Evolutionary conservation across 1,140 invertebrate species (phyloP), one percentile per base, ranked within the genome.

Genomic region (Drosophila erecta): DNA sequence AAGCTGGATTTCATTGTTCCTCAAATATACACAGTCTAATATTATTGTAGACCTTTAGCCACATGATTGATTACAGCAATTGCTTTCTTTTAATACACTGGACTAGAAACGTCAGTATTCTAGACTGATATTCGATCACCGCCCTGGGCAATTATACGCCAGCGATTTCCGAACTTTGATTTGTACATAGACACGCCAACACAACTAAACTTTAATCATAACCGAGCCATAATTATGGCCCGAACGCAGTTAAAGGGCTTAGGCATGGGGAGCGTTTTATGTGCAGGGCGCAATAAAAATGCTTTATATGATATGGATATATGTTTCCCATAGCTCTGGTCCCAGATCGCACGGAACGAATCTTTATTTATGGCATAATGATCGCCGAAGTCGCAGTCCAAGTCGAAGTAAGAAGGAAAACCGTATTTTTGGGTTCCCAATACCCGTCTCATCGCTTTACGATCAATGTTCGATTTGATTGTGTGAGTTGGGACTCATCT

Each of bases 361-460:
- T 89, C 84, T 89, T 89, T 89, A 89, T 89, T 89, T 89, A 89
- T 89, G 84, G 84, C 84, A 90, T 89, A 89, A 89, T 89, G 84
- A 89, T 89, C 80, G 74, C 43, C 56, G 46, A 62, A 43, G 41
- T 51, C 37, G 58, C 51, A 72, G 61, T 83, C 55, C 60, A 75
- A 79, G 75, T 64, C 73, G 56, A 20, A 50, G 47, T 49, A 73
- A 55, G 56, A 49, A 33, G 74, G 49, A 54, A 69, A 77, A 53
- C 37, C 46, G 61, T 74, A 27, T 44, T 65, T 70, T 51, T 46
- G 43, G 67, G 70, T 56, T 56, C 44, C 54, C 44, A 44, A 60
- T 49, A 41, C 41, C 58, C 64, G 77, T 83, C 81, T 64, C 79
- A 86, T 79, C 79, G 84, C 46, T 86, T 86, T 86, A 86, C 83